Evolutionary conservation across 2,888 invertebrate species (phyloP).

Genomic region (Heteromurus nitidus): DNA sequence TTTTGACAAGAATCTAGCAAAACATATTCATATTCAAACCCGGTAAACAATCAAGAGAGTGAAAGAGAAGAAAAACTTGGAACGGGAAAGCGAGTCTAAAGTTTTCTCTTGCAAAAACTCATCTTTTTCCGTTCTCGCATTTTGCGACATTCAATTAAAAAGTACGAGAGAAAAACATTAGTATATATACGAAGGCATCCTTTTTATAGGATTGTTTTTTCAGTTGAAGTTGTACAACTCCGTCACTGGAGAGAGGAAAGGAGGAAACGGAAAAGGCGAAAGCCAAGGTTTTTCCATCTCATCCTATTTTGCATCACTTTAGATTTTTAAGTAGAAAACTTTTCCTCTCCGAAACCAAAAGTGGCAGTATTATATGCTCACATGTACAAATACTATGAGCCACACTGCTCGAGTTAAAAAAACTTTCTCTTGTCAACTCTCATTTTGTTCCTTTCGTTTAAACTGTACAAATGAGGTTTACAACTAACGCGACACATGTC

Average conservation of each 20-base stretch:
- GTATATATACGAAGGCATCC: background rate
- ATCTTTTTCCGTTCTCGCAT: too few species aligned
- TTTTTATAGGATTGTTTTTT: constrained; percentile 2
- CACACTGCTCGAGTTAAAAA: too few species aligned
- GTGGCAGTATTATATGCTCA: background rate
- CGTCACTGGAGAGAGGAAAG: too few species aligned
- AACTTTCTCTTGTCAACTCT: constrained; percentile 44
- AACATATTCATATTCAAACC: background rate
- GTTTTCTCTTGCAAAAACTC: too few species aligned
- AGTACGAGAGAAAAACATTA: constrained; percentile 15
- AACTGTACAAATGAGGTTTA: constrained; percentile 51
- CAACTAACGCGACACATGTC: constrained; percentile 52
- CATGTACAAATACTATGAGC: too few species aligned
- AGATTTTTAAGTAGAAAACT: background rate
- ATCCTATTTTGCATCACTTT: background rate
- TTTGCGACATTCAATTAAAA: constrained; percentile 53
- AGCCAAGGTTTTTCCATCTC: too few species aligned
- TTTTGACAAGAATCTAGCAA: too few species aligned
- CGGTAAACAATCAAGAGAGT: background rate
- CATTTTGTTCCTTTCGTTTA: constrained; percentile 35
- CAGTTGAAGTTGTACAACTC: background rate
- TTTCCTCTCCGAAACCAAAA: background rate
- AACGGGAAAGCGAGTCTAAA: too few species aligned
- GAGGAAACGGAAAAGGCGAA: too few species aligned
- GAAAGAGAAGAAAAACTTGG: background rate